Conservation (phyloP, 1,140 invertebrate genomes). For the Cydia fagiglandana region DNA sequence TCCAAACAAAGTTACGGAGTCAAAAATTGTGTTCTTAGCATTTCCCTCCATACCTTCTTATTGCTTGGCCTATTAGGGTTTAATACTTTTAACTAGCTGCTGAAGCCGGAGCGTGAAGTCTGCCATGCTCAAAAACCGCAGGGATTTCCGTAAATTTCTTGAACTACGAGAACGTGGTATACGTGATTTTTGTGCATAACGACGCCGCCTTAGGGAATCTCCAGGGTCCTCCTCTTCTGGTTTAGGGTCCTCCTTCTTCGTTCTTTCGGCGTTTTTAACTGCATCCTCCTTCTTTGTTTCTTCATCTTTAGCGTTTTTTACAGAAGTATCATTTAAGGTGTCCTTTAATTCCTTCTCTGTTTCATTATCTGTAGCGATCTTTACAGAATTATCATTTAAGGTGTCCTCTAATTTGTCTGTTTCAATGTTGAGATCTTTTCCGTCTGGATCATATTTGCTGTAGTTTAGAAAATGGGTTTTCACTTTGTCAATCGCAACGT, state of each 20-base stretch:
- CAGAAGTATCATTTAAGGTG: no score
- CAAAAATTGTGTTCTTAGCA: no score
- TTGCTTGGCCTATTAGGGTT: no score
- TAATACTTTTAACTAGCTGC: not conserved
- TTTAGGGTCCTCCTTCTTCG: no score
- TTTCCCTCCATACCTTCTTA: no score
- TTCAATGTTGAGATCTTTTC: no score
- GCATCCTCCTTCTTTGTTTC: not conserved
- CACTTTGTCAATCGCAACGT: not conserved
- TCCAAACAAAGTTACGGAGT: no score
- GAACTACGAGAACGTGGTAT: not conserved
- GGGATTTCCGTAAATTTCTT: not conserved
- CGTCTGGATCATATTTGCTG: no score
- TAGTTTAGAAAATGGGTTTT: not conserved
- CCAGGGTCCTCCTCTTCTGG: not conserved
- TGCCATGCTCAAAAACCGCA: not conserved
- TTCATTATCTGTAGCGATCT: not conserved
- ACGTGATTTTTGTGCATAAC: not conserved
- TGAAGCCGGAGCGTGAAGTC: not conserved
- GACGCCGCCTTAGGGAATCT: not conserved
- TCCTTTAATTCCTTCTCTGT: no score
- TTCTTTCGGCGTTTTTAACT: no score
- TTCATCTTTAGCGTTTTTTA: no score
- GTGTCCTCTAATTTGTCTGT: not conserved
- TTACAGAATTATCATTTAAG: not conserved